Evolutionary conservation across 2,113 vertebrate genomes (phyloP).

Genomic region (Beaufortia kweichowensis): DNA sequence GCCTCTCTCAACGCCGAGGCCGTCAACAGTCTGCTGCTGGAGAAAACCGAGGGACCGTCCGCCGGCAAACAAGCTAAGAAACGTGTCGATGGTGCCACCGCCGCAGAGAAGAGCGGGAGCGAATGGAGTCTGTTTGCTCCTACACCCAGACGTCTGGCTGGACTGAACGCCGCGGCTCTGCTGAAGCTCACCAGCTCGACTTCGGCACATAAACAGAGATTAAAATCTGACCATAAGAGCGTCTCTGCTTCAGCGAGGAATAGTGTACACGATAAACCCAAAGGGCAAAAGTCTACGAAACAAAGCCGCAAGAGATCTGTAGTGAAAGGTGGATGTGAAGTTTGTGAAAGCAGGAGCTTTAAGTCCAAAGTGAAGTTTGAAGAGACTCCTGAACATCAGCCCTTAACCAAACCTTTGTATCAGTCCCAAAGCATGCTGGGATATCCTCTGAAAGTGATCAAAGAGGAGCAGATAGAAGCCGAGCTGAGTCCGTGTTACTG

Average conservation of each 20-base stretch:
- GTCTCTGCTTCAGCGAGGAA: constrained; percentile 35
- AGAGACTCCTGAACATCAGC: constrained; percentile 57
- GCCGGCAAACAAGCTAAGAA: constrained; percentile 67
- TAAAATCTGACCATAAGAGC: constrained; percentile 64
- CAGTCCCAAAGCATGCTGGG: constrained; percentile 70
- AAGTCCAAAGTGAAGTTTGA: constrained; percentile 72
- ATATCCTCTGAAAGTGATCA: constrained; percentile 73
- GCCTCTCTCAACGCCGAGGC: constrained; percentile 96
- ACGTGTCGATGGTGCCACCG: constrained; percentile 58
- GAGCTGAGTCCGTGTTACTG: constrained; percentile 77
- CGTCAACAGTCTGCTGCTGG: constrained; percentile 89
- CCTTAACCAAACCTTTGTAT: constrained; percentile 69
- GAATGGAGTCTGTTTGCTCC: constrained; percentile 66
- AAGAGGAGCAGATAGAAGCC: constrained; percentile 74
- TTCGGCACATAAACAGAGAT: constrained; percentile 69
- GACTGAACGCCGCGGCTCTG: constrained; percentile 90
- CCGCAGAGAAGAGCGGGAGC: constrained; percentile 56
- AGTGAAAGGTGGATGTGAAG: constrained; percentile 70
- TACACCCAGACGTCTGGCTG: constrained; percentile 88
- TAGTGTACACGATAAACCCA: constrained; percentile 60
- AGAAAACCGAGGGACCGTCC: constrained; percentile 72
- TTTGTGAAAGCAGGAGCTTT: constrained; percentile 75
- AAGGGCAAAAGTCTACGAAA: constrained; percentile 55
- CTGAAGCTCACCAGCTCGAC: constrained; percentile 88
- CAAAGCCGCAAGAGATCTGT: constrained; percentile 50